These are phyloP conservation scores for Hyposoter dolosus DNA, from an alignment of 2,888 invertebrate genomes.

Conservation along the genomic window DNA sequence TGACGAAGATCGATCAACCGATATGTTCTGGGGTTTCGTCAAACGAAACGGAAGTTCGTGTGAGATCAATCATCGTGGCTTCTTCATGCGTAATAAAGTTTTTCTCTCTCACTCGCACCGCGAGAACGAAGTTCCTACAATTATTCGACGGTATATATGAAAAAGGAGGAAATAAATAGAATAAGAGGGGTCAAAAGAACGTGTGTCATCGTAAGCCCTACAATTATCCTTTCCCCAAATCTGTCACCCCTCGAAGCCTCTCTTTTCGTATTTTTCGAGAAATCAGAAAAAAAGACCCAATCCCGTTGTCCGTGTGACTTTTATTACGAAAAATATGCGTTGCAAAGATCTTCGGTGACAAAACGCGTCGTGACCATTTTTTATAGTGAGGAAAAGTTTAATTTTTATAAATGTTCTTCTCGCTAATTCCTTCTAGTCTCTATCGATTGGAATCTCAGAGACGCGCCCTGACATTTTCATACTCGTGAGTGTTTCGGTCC, in stretches of 20 bases:
- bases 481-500: not conserved
- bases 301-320: not conserved
- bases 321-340: conserved; percentile 35
- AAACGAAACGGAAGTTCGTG: conserved; percentile 60
- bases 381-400: too few relatives aligned
- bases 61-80: conserved; percentile 60
- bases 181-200: conserved; percentile 29
- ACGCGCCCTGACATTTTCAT: not conserved
- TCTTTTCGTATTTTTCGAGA: not conserved
- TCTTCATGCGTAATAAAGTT: conserved; percentile 40
- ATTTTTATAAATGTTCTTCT: not conserved
- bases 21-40: conserved; percentile 49
- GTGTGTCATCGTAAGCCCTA: conserved; percentile 40
- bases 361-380: not conserved
- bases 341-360: not conserved
- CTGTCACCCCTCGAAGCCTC: conserved; percentile 15
- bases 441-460: not conserved
- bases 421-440: not conserved
- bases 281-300: not conserved
- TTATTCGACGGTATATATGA: conserved; percentile 18
- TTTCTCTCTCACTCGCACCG: not conserved
- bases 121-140: conserved; percentile 8
- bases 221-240: conserved; percentile 34
- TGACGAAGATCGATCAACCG: conserved; percentile 64
- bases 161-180: conserved; percentile 20